These are phyloP conservation scores for Brachymystax lenok DNA, from an alignment of 2,797 vertebrate genomes.

Conservation along the genomic window DNA sequence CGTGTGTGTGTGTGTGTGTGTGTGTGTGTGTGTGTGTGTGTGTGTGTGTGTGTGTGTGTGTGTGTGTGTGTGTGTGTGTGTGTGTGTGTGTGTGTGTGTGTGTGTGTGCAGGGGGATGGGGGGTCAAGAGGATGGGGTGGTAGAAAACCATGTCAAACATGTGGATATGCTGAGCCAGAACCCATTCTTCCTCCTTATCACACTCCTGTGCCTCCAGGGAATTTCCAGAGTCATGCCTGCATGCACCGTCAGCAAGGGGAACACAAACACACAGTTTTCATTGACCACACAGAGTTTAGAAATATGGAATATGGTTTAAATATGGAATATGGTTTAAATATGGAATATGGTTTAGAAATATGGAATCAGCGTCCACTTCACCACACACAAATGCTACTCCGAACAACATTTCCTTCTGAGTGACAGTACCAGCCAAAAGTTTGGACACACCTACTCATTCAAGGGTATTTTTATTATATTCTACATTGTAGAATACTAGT, in stretches of 20 bases:
- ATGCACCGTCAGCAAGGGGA: constrained; percentile 63
- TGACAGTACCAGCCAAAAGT: not conserved
- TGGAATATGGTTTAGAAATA: not conserved
- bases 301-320: too few species aligned
- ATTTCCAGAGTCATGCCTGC: constrained; percentile 61
- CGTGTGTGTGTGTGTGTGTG: constrained; percentile 33
- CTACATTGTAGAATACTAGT: too few species aligned
- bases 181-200: constrained; percentile 65
- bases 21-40: not conserved
- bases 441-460: too few species aligned
- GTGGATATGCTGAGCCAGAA: constrained; percentile 61
- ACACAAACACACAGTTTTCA: constrained; percentile 49
- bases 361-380: constrained; percentile 19
- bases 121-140: constrained; percentile 28
- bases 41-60: not conserved
- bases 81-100: constrained; percentile 2
- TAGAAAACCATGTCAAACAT: constrained; percentile 67
- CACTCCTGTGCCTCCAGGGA: constrained; percentile 66
- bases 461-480: too few species aligned
- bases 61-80: not conserved
- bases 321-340: too few species aligned
- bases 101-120: constrained; percentile 6
- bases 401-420: not conserved
- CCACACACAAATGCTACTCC: not conserved
- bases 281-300: constrained; percentile 13